Evolutionary conservation across 2,888 invertebrate species (phyloP), one percentile per base, ranked within the genome.

Genomic region (Lottia gigantea): DNA sequence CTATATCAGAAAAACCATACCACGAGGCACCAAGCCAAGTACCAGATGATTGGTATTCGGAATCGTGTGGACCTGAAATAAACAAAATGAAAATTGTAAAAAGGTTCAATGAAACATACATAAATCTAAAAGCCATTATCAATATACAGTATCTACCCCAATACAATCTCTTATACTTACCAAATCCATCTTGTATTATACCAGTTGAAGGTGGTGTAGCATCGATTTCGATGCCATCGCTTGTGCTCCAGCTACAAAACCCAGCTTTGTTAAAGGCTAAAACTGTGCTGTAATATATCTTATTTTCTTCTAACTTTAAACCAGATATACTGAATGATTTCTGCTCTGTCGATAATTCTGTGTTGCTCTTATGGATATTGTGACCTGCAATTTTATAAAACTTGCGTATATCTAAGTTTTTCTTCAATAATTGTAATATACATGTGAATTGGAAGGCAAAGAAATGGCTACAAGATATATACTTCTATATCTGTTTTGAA

Each of bases 171-270:
- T 31, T 31, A 0, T 47, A 69, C 62, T n/a, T 49, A 75, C 75
- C 75, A 12, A 31, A 62, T n/a, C 71, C 74, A 68, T 74, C 74
- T 14, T 65, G 55, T 19, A 70, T 66, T 8, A 64, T 67, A 4
- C 74, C 74, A 15, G 68, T 6, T 6, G 62, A n/a, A n/a, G 76
- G 76, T 26, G 71, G 69, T 16, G 23, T 46, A 40, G 19, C 31
- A 47, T 75, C 75, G 0, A 75, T 46, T 26, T 61, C 40, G n/a
- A 76, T 70, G 0, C 78, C 78, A 68, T 78, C 78, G 14, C 75
- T 75, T 12, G 67, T 47, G 12, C 66, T 70, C 23, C 72, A 72
- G 40, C 49, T 62, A 46, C 68, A 65, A 14, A 76, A 70, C 12
- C 78, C 78, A 6, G 76, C 71, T 25, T 68, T 62, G 66, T 70